These are phyloP conservation scores for Dryococelus australis DNA, from an alignment of 2,888 invertebrate genomes.

Conservation along the genomic window DNA sequence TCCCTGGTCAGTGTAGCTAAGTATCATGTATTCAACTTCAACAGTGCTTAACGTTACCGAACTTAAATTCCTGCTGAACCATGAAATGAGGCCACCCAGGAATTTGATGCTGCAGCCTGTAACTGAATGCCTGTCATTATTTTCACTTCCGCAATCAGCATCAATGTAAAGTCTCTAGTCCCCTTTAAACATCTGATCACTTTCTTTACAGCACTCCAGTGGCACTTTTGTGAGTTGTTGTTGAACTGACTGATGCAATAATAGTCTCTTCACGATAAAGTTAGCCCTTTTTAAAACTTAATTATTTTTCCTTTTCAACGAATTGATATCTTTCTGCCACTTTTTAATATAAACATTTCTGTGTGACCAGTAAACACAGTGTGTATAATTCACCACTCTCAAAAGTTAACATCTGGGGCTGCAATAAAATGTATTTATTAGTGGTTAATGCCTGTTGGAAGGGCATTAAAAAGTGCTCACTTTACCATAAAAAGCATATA, in stretches of 20 bases:
- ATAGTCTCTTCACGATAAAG: too few species aligned
- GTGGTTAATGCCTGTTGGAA: too few species aligned
- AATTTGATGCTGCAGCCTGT: background rate
- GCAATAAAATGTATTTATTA: too few species aligned
- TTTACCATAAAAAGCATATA: too few species aligned
- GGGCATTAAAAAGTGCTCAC: too few species aligned
- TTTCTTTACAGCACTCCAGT: background rate
- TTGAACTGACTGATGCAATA: background rate
- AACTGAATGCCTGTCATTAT: constrained; percentile 17
- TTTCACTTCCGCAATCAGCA: constrained; percentile 16
- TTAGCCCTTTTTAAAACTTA: too few species aligned
- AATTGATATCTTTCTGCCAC: too few species aligned
- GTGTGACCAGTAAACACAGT: too few species aligned
- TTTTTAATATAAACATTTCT: too few species aligned
- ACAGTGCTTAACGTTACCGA: background rate
- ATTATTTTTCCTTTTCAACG: too few species aligned
- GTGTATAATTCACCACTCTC: too few species aligned
- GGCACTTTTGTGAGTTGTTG: background rate
- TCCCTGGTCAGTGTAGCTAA: constrained; percentile 3
- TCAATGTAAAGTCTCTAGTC: background rate
- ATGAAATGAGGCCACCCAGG: background rate
- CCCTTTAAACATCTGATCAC: constrained; percentile 5
- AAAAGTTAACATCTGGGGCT: too few species aligned
- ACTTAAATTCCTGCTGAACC: background rate
- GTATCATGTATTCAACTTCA: constrained; percentile 13